phyloP scores from a whole-genome alignment of 2,113 vertebrate genomes.

The Empidonax traillii region DNA sequence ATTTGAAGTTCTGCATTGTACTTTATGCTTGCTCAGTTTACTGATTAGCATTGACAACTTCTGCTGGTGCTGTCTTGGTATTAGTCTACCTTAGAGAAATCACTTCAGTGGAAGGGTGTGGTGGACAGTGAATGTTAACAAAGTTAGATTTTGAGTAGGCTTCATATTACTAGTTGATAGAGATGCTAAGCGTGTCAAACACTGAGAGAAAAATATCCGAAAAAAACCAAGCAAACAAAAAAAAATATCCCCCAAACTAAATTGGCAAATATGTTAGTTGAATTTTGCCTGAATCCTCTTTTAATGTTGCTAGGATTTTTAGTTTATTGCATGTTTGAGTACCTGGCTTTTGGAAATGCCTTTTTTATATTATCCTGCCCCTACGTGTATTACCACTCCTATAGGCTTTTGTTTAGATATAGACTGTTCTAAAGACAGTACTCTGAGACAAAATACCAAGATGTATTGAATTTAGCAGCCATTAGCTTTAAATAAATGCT shows the following conservation, averaged over 20 bases:
- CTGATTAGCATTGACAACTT: background rate
- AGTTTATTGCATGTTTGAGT: background rate
- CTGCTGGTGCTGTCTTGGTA: fast-evolving
- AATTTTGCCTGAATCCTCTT: background rate
- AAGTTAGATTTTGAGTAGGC: background rate
- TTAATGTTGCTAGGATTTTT: background rate
- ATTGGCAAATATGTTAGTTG: background rate
- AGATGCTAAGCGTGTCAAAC: background rate
- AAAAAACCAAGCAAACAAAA: background rate
- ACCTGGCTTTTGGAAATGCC: background rate
- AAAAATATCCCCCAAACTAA: background rate
- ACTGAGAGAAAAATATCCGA: background rate
- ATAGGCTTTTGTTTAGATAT: background rate
- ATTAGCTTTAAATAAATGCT: background rate
- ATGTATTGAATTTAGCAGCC: background rate
- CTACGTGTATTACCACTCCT: background rate
- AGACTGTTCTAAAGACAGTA: background rate
- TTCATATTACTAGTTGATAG: background rate
- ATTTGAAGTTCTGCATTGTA: background rate
- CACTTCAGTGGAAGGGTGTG: background rate
- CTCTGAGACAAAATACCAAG: background rate
- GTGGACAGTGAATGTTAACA: background rate
- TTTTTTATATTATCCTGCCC: background rate
- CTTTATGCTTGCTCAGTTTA: background rate
- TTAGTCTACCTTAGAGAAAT: background rate